Evolutionary conservation across 2,113 vertebrate genomes (phyloP).

Genomic region (Nesoenas mayeri): DNA sequence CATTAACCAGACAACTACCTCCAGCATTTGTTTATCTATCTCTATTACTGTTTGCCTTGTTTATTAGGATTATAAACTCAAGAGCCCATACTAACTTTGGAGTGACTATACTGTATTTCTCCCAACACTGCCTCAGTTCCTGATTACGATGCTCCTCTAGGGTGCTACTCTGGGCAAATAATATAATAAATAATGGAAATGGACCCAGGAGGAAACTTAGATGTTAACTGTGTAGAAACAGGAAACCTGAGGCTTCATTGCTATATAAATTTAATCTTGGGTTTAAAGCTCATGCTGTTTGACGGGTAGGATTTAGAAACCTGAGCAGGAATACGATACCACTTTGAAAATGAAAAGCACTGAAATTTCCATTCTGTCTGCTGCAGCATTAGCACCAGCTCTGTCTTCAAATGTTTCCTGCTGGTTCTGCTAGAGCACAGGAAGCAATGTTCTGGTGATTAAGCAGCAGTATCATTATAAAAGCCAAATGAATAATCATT

Average conservation of each 20-base stretch:
- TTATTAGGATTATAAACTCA: constrained; percentile 68
- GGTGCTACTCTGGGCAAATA: constrained; percentile 59
- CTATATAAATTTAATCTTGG: constrained; percentile 52
- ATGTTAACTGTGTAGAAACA: constrained; percentile 47
- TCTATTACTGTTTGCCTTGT: constrained; percentile 54
- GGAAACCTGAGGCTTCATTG: constrained; percentile 53
- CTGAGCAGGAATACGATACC: constrained; percentile 28
- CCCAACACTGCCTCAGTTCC: constrained; percentile 36
- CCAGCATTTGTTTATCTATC: constrained; percentile 51
- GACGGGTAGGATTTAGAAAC: constrained; percentile 31
- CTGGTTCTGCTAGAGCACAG: constrained; percentile 70
- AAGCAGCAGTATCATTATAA: constrained; percentile 79
- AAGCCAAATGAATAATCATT: constrained; percentile 81
- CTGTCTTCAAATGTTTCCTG: constrained; percentile 69
- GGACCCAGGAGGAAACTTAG: constrained; percentile 44
- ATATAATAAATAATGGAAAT: constrained; percentile 65
- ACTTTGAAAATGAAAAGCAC: constrained; percentile 41
- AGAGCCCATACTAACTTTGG: constrained; percentile 27
- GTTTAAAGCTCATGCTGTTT: constrained; percentile 53
- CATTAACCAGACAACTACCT: constrained; percentile 28
- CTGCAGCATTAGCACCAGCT: constrained; percentile 37
- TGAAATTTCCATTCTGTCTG: constrained; percentile 30
- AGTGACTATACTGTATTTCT: constrained; percentile 32
- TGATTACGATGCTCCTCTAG: constrained; percentile 54
- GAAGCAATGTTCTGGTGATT: constrained; percentile 80